phyloP scores from a whole-genome alignment of 2,113 vertebrate species.

The Sturnira hondurensis region DNA sequence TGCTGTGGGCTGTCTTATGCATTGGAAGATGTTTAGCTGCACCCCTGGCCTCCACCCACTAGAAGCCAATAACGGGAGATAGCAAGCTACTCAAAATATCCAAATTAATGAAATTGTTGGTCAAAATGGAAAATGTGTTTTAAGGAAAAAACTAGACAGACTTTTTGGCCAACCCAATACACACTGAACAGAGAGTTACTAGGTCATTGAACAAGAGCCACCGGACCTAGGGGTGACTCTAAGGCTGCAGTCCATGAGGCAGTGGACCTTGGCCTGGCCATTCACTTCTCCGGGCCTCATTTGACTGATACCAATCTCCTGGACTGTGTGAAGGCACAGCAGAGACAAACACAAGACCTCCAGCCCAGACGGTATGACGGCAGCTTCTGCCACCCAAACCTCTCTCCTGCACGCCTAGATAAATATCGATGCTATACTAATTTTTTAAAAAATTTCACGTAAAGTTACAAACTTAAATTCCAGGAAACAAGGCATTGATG shows the following conservation, averaged over 20 bases:
- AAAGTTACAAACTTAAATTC: background rate
- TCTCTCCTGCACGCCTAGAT: background rate
- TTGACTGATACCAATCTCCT: background rate
- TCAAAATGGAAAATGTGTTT: too few species aligned
- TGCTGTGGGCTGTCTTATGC: too few species aligned
- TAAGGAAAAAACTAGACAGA: too few species aligned
- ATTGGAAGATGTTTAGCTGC: too few species aligned
- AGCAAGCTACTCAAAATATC: too few species aligned
- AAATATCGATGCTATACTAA: background rate
- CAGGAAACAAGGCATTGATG: background rate
- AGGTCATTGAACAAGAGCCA: background rate
- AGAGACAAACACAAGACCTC: background rate
- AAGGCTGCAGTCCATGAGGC: background rate
- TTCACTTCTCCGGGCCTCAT: background rate
- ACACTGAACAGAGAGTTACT: background rate
- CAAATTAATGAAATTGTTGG: too few species aligned
- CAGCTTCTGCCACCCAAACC: background rate
- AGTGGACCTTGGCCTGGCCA: background rate
- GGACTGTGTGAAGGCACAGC: too few species aligned
- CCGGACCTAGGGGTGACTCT: background rate
- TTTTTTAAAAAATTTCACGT: background rate
- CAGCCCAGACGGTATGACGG: background rate
- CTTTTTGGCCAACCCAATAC: background rate
- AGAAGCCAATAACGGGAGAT: too few species aligned
- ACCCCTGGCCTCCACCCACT: too few species aligned